These are phyloP conservation scores for Blastomussa wellsi DNA, from an alignment of 92 coral and sea anemone genomes.

Conservation along the genomic window DNA sequence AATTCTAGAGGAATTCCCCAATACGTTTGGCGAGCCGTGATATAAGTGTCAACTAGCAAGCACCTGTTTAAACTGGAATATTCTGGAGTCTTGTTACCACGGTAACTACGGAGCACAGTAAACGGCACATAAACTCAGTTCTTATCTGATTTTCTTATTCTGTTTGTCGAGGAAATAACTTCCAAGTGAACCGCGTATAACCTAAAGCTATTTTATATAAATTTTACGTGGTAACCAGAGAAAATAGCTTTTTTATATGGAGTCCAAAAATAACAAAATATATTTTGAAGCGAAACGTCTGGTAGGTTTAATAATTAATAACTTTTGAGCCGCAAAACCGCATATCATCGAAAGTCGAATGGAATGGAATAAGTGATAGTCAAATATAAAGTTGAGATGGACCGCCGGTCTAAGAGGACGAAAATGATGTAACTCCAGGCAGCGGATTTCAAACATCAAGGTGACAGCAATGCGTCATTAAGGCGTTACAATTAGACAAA, in stretches of 20 bases:
- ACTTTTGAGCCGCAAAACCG: constrained; percentile 2
- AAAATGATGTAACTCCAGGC: neutral
- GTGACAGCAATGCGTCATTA: neutral
- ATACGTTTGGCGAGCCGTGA: constrained; percentile 5
- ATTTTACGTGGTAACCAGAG: too few species aligned
- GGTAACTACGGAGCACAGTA: neutral
- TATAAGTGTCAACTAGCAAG: constrained; percentile 4
- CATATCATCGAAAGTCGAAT: neutral
- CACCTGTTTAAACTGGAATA: constrained; percentile 41
- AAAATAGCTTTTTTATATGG: neutral
- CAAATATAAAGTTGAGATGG: neutral
- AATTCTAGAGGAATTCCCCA: neutral
- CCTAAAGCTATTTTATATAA: too few species aligned
- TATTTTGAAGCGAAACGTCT: constrained; percentile 21
- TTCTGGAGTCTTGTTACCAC: constrained; percentile 24
- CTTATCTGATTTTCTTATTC: too few species aligned
- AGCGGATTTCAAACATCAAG: neutral
- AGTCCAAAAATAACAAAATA: neutral
- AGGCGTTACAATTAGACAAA: neutral
- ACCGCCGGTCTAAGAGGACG: too few species aligned
- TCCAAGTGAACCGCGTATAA: too few species aligned
- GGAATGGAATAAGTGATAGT: neutral
- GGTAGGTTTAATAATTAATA: constrained; percentile 14
- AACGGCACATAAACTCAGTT: neutral
- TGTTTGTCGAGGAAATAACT: too few species aligned